A percentile compares a stretch with the other conserved stretches of the same genome.
phyloP scores from a whole-genome alignment of 2,797 vertebrate species.

The Thamnophis elegans region DNA sequence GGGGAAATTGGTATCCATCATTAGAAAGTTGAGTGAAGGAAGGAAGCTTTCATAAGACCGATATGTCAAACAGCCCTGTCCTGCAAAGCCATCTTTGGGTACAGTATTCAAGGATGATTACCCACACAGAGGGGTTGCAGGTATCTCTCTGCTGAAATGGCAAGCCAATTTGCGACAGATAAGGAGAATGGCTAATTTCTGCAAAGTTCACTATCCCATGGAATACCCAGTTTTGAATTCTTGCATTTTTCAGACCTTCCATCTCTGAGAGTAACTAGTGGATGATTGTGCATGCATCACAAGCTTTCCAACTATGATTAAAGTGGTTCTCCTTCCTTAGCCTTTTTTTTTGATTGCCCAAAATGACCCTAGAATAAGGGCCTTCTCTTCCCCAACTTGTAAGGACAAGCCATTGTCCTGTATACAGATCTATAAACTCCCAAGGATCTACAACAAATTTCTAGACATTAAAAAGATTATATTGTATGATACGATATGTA shows the following conservation, averaged over 20 bases:
- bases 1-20: slow-evolving; percentile 20
- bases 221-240: not conserved
- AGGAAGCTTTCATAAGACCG: slow-evolving; percentile 10
- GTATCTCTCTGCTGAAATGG: not conserved
- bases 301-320: not conserved
- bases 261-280: not conserved
- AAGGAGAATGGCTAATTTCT: not conserved
- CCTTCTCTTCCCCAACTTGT: not conserved
- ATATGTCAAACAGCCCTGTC: not conserved
- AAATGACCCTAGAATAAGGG: not conserved
- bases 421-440: not conserved
- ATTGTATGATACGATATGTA: not conserved
- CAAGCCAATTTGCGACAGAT: not conserved
- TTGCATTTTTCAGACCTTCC: not conserved
- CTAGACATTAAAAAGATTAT: not conserved
- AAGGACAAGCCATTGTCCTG: not conserved
- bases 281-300: not conserved
- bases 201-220: not conserved
- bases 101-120: not conserved
- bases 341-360: not conserved
- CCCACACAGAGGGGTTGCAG: not conserved
- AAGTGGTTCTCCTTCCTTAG: not conserved
- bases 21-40: slow-evolving; percentile 45
- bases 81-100: not conserved
- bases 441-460: not conserved